Percentiles rank a stretch among this genome's conserved stretches.
These are phyloP conservation scores for Cardinalis cardinalis DNA, from an alignment of 2,113 vertebrate genomes.

Conservation along the genomic window DNA sequence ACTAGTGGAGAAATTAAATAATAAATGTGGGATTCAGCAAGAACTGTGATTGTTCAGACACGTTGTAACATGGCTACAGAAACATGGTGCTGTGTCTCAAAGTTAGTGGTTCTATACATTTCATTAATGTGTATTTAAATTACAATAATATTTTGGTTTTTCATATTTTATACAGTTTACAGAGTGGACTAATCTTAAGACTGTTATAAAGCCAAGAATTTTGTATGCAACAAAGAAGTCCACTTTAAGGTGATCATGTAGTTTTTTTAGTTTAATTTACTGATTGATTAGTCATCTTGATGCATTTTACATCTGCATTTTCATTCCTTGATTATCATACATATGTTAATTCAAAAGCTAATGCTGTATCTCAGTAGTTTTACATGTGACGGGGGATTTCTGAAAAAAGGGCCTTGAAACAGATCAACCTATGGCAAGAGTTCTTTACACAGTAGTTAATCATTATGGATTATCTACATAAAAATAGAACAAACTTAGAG, in stretches of 20 bases:
- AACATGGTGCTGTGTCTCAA: background rate
- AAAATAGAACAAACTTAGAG: background rate
- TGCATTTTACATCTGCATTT: constrained; percentile 27
- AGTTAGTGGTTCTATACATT: background rate
- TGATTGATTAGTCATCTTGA: constrained; percentile 10
- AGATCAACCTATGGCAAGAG: background rate
- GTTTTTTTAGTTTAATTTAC: constrained; percentile 32
- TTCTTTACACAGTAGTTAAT: background rate
- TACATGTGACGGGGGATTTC: background rate
- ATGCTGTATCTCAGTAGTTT: background rate
- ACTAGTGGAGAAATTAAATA: background rate
- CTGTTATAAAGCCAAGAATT: constrained; percentile 54
- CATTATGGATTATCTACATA: background rate
- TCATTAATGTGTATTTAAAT: background rate
- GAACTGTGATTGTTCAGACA: background rate
- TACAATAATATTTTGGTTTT: constrained; percentile 40
- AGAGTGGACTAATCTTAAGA: constrained; percentile 62
- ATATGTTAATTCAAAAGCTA: background rate
- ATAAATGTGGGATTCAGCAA: background rate
- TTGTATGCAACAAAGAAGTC: constrained; percentile 55
- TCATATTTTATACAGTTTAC: constrained; percentile 48
- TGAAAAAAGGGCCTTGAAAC: background rate
- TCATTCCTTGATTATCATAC: constrained; percentile 4
- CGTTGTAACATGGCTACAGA: background rate
- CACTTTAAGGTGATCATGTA: constrained; percentile 56